phyloP scores from a whole-genome alignment of 64 coral and sea anemone genomes.

The Pocillopora damicornis region DNA sequence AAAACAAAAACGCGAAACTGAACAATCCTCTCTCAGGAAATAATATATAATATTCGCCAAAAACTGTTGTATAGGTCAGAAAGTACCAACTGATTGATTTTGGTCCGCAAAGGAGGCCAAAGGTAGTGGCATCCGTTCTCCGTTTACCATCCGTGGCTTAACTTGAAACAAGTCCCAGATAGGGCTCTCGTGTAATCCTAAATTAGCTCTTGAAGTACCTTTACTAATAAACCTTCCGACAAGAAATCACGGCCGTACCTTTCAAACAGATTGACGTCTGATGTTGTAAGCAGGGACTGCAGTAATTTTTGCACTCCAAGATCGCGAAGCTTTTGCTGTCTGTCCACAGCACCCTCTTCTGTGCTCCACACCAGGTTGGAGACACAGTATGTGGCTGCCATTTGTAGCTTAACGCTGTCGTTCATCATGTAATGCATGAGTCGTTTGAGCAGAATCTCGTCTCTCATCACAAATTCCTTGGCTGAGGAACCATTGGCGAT shows the following conservation, averaged over 20 bases:
- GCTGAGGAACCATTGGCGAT: constrained; percentile 88
- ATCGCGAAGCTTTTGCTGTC: constrained; percentile 79
- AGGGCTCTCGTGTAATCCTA: no score
- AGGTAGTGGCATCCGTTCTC: no score
- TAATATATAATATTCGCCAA: no score
- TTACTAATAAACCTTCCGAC: neutral
- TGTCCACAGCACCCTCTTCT: constrained; percentile 75
- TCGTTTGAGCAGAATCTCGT: constrained; percentile 58
- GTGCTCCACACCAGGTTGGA: constrained; percentile 94
- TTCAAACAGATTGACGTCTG: constrained; percentile 88
- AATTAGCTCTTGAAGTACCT: no score
- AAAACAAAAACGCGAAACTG: no score
- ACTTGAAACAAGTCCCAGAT: no score
- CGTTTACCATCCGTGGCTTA: no score
- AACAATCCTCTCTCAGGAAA: no score
- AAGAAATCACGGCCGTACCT: constrained; percentile 45
- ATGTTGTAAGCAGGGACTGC: constrained; percentile 81
- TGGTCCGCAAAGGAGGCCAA: no score
- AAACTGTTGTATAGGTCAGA: no score
- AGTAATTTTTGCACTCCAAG: constrained; percentile 89
- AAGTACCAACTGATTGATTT: no score
- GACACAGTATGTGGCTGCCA: constrained; percentile 91
- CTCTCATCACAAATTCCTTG: constrained; percentile 88
- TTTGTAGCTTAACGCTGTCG: constrained; percentile 89
- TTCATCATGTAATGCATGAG: constrained; percentile 95